Evolutionary conservation across 2,797 vertebrate species (phyloP).

Genomic region (Myotis daubentonii): DNA sequence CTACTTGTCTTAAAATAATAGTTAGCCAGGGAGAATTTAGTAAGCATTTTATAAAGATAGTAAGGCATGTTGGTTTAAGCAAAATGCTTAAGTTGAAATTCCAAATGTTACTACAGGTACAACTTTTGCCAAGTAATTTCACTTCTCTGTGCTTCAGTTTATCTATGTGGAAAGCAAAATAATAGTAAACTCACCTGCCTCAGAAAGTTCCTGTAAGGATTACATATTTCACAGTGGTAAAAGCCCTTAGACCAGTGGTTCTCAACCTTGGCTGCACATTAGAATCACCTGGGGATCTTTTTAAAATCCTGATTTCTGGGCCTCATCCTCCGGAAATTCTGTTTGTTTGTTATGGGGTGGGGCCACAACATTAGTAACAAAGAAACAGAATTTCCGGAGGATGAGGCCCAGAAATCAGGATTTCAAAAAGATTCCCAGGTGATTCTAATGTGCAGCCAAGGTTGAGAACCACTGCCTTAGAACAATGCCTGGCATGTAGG

Average conservation of each 20-base stretch:
- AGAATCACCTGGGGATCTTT: too few species aligned
- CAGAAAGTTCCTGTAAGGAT: neutral
- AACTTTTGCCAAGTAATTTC: constrained; percentile 31
- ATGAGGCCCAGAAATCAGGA: too few species aligned
- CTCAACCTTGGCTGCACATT: too few species aligned
- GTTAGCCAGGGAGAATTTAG: neutral
- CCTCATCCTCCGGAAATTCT: too few species aligned
- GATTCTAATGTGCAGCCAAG: too few species aligned
- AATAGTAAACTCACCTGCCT: neutral
- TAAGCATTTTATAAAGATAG: constrained; percentile 3
- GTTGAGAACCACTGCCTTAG: too few species aligned
- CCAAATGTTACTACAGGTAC: neutral
- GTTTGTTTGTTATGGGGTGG: too few species aligned
- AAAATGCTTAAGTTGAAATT: constrained; percentile 24
- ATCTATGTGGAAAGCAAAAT: constrained; percentile 17
- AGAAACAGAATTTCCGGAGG: too few species aligned
- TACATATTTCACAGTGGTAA: neutral
- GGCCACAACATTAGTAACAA: too few species aligned
- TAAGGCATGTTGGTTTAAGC: neutral
- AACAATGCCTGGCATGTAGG: neutral
- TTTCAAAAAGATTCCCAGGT: too few species aligned
- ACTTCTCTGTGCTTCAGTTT: neutral
- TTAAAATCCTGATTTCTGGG: too few species aligned
- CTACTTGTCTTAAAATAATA: constrained; percentile 8
- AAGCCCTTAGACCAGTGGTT: neutral